Evolutionary conservation across 2,797 vertebrate species (phyloP), one percentile per base, ranked within the genome.

Genomic region (Staurois parvus): DNA sequence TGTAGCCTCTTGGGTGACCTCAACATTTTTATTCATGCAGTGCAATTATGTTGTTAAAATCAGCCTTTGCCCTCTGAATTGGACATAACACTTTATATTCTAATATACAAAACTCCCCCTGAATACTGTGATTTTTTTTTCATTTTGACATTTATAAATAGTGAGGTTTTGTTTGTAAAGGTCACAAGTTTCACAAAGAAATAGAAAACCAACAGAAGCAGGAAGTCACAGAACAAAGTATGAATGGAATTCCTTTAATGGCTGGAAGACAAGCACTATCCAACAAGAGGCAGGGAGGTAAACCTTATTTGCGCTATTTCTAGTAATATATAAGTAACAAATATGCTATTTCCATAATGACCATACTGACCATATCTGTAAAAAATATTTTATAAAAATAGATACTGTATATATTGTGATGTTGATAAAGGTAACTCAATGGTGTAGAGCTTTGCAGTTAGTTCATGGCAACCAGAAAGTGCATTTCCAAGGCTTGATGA

Each of bases 171-270:
- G 11, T 66, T 28, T 66, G n/a, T 42, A 75, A 75, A 75, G 73
- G 73, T 78, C 32, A 78, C 59, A 66, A 5, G 21, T 78, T 78
- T 78, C 76, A 78, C 76, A 78, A 78, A 78, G 56, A 78, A 78
- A 78, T 37, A 29, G 32, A 17, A 78, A 78, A 52, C 76, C 17
- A 37, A 24, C 24, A 66, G 59, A 64, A 78, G 76, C 29, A 78
- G 56, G 32, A 78, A 66, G 29, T 24, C 9, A 32, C 28, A 59
- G 34, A 24, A 24, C 75, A 62, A 76, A 76, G 5, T 76, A 62
- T 76, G 76, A 37, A 2, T 78, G 76, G 32, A 78, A 78, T 78
- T 67, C 28, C 2, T 73, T 26, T 66, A 26, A 66, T 66, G 12
- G 64, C 26, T 29, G 28, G 17, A 66, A 29, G 64, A 66, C 26